Conservation (phyloP, 2,888 invertebrate species). For the Ormyrus rosae region DNA sequence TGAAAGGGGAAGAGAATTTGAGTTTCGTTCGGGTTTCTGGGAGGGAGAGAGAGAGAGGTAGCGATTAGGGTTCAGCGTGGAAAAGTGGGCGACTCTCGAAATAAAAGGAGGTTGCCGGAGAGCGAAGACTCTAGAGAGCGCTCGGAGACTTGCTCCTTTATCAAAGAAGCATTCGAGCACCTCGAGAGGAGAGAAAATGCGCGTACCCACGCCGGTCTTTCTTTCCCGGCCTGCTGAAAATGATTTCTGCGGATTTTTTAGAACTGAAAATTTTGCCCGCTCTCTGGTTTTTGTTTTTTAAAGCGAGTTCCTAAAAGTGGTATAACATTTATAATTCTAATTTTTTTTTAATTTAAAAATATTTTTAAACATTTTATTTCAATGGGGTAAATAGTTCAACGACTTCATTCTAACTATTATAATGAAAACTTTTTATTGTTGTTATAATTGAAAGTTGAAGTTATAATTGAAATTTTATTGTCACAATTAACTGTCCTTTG, state of each 20-base stretch:
- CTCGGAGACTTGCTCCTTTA: constrained; percentile 59
- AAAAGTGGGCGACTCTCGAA: constrained; percentile 45
- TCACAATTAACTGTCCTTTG: too few relatives aligned
- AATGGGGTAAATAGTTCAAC: too few relatives aligned
- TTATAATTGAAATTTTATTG: too few relatives aligned
- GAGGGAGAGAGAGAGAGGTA: constrained; percentile 1
- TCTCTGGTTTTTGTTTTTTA: too few relatives aligned
- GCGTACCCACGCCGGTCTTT: neutral
- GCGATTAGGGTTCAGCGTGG: constrained; percentile 40
- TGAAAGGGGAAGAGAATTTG: constrained; percentile 10
- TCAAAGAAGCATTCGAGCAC: constrained; percentile 59
- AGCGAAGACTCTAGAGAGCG: constrained; percentile 23
- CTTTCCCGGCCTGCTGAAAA: neutral
- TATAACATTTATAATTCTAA: too few relatives aligned
- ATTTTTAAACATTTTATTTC: too few relatives aligned
- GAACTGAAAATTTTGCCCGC: neutral
- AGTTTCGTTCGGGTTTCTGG: constrained; percentile 14
- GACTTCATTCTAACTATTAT: too few relatives aligned
- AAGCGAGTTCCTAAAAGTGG: too few relatives aligned
- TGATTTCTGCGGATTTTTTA: too few relatives aligned
- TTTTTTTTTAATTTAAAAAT: too few relatives aligned
- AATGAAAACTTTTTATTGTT: too few relatives aligned
- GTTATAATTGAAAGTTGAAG: too few relatives aligned
- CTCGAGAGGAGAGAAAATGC: constrained; percentile 42
- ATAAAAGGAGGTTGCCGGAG: constrained; percentile 36